Base-by-base conservation (phyloP, 92 coral and sea anemone species). In the Epizoanthus stellaris region DNA sequence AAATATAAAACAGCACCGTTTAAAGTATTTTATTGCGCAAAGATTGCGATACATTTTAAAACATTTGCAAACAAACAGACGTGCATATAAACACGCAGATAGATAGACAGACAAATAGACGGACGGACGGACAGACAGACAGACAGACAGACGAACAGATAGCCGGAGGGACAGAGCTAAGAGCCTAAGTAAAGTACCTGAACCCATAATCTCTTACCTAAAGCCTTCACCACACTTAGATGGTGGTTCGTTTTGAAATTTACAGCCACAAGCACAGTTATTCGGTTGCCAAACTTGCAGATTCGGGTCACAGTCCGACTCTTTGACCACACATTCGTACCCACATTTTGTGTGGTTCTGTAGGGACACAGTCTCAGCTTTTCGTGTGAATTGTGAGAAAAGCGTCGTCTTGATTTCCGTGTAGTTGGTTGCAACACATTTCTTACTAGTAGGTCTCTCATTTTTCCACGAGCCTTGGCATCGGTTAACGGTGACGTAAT, bases 331-430 rank as follows among this genome's bases (percentile, higher is more conserved):
- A 75, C 81, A 75, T 75, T 75, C 81, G 3, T 1, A 39, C 52
- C 38, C 19, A 56, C 81, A 75, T 10, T 45, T 75, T 20, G 81
- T 75, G 45, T 75, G 67, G 23, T 75, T 75, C 81, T 36, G 47
- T 4, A 75, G 52, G 49, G 6, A 15, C 3, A 75, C 15, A 0
- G 0, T 0, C 7, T 36, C 25, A 1, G 0, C 0, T 4, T 2
- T 0, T 30, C 65, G 17, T 16, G 6, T 16, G 12, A 4, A 16
- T 1, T 8, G 67, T 0, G 34, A 30, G 20, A 2, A 75, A 23
- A 65, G 12, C 0, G 0, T 1, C 19, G 36, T 16, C 40, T 23
- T 52, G 6, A 75, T 45, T 4, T 16, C 6, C 21, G 20, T 30
- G 43, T 8, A 12, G 66, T 39, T 53, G 36, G 34, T 75, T 7